phyloP scores from a whole-genome alignment of 2,113 vertebrate genomes.

The Spea multiplicata region DNA sequence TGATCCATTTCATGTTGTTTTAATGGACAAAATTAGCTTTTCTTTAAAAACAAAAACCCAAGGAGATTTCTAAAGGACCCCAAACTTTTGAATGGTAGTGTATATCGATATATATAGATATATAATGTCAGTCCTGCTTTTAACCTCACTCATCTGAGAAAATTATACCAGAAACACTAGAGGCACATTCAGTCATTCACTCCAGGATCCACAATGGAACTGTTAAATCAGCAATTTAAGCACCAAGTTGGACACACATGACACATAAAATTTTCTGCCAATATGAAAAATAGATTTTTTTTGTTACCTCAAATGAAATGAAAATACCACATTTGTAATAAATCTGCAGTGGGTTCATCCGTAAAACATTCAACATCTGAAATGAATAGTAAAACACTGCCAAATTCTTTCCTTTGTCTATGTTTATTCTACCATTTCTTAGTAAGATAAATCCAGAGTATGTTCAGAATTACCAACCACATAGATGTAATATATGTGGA shows the following conservation, averaged over 20 bases:
- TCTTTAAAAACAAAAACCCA: too few species aligned
- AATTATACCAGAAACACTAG: too few species aligned
- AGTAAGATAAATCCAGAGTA: conserved; percentile 7
- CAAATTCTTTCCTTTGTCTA: conserved; percentile 17
- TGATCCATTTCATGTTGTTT: too few species aligned
- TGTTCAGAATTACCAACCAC: conserved; percentile 14
- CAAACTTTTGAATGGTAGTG: too few species aligned
- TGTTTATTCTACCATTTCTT: conserved; percentile 36
- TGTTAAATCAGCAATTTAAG: conserved; percentile 19
- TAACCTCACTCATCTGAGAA: too few species aligned
- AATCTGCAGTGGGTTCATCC: conserved; percentile 22
- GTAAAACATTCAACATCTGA: conserved; percentile 18
- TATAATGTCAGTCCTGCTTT: too few species aligned
- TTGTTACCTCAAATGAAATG: conserved; percentile 33
- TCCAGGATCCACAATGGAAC: conserved; percentile 6
- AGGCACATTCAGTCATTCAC: not conserved
- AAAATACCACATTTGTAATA: conserved; percentile 41
- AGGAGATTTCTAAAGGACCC: too few species aligned
- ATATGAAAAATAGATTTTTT: conserved; percentile 31
- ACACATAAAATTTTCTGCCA: conserved; percentile 22
- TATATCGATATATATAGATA: too few species aligned
- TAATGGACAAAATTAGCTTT: too few species aligned
- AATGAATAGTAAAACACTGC: conserved; percentile 28
- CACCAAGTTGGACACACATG: not conserved
- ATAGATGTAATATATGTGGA: conserved; percentile 21